Evolutionary conservation across 1,140 invertebrate genomes (phyloP), one percentile per base, ranked within the genome.

Genomic region (Pogonomyrmex barbatus): DNA sequence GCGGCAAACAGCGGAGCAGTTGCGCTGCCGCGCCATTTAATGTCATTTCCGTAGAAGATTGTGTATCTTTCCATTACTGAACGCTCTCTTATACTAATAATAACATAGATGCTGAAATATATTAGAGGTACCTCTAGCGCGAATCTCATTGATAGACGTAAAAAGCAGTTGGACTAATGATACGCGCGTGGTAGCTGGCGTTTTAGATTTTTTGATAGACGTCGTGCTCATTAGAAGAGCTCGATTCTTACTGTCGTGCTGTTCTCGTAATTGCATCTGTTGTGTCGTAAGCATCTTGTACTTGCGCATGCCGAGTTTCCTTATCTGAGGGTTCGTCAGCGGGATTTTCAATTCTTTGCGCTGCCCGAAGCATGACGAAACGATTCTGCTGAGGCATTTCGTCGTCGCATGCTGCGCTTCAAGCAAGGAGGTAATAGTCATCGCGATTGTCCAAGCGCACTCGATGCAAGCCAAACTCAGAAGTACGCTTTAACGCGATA

Each of bases 141-240:
- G 88, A 73, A 88, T 90, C 92, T 93, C 92, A 92, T 90, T 93
- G 93, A 94, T 94, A 93, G 93, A 93, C 92, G 93, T 91, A 87
- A 87, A 24, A 86, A 82, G 39, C 58, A 82, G 89, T 70, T 58
- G 79, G 45, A 77, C 60, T 84, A 89, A 90, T 89, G n/a, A 70
- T 65, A 83, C 70, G 70, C 75, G 71, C 42, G 85, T 56, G 39
- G 73, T 85, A 89, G 87, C 87, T 88, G 87, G 70, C 70, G 52
- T 75, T 77, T 71, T 87, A 91, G 87, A 88, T 83, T 54, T 85
- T 87, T 56, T 60, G 10, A 89, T 87, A 84, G 71, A 79, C 36
- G 24, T 24, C 24, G 63, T 73, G 56, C 56, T 71, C 54, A 63
- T 85, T 87, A 88, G 70, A 82, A 39, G 45, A 78, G 60, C 67